A percentile compares a stretch with the other conserved stretches of the same genome.
phyloP scores from a whole-genome alignment of 2,113 vertebrate genomes.

The Dicaeum eximium region DNA sequence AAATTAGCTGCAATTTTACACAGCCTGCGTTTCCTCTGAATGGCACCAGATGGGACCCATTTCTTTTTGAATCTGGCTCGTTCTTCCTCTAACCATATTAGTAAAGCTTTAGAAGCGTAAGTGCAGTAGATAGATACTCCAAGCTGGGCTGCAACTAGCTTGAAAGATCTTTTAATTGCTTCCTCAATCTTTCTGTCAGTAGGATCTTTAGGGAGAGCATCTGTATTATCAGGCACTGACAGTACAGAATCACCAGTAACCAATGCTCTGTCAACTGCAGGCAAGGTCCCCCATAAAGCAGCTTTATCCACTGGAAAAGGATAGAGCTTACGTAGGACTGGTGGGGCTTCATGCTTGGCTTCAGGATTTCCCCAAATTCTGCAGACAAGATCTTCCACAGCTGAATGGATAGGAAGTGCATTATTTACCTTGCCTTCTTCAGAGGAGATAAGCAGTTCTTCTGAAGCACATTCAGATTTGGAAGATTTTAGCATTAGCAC shows the following conservation, averaged over 20 bases:
- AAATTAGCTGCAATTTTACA: conserved; percentile 51
- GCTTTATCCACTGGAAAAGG: conserved; percentile 47
- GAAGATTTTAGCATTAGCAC: conserved; percentile 22
- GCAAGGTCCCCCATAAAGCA: conserved; percentile 37
- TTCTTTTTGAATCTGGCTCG: neutral
- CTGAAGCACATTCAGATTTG: neutral
- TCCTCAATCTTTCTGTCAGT: conserved; percentile 53
- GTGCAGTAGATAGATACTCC: conserved; percentile 54
- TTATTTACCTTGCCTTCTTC: conserved; percentile 17
- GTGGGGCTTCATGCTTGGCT: conserved; percentile 24
- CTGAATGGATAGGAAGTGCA: conserved; percentile 48
- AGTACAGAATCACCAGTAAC: neutral
- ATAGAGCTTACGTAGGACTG: conserved; percentile 3
- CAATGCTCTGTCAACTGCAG: conserved; percentile 10
- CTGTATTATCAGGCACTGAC: neutral
- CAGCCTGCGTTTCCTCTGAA: neutral
- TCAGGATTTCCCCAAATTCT: conserved; percentile 47
- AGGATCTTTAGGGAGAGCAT: conserved; percentile 17
- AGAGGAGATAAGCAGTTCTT: neutral
- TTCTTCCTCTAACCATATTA: conserved; percentile 46
- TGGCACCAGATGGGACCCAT: neutral
- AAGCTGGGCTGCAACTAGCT: conserved; percentile 45
- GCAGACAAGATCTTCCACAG: conserved; percentile 42
- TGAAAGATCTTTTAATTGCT: conserved; percentile 57
- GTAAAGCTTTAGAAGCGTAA: conserved; percentile 29